phyloP scores from a whole-genome alignment of 2,888 invertebrate species.

The Phrixothrix hirtus region DNA sequence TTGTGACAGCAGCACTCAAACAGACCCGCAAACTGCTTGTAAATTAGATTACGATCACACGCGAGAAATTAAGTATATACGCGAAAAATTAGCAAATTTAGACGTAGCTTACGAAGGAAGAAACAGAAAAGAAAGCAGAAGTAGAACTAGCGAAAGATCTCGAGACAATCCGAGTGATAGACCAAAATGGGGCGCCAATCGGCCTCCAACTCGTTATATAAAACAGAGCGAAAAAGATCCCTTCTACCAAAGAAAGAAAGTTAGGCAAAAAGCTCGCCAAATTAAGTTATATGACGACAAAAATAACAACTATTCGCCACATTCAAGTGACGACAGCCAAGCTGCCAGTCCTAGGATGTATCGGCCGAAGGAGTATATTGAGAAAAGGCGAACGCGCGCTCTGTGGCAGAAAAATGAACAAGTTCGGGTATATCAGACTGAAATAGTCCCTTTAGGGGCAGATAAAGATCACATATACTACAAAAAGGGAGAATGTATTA shows the following conservation, averaged over 20 bases:
- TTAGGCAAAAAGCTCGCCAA: conserved; percentile 66
- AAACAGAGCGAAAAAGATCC: conserved; percentile 91
- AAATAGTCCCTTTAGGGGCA: conserved; percentile 60
- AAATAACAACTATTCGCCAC: conserved; percentile 60
- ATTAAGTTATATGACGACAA: conserved; percentile 59
- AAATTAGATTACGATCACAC: conserved; percentile 48
- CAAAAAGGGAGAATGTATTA: conserved; percentile 36
- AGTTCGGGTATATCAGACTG: conserved; percentile 54
- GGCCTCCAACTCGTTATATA: conserved; percentile 79
- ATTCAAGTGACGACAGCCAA: conserved; percentile 67
- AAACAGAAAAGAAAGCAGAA: conserved; percentile 60
- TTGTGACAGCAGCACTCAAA: conserved; percentile 72
- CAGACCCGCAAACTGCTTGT: conserved; percentile 54
- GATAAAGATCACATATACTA: conserved; percentile 57
- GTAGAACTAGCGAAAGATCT: conserved; percentile 60
- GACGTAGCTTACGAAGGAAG: conserved; percentile 58
- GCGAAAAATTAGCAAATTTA: conserved; percentile 57
- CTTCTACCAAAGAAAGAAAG: conserved; percentile 73
- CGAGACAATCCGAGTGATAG: conserved; percentile 66
- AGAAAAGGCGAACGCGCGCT: conserved; percentile 54
- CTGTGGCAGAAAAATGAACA: conserved; percentile 57
- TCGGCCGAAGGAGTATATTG: conserved; percentile 54
- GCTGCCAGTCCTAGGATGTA: conserved; percentile 60
- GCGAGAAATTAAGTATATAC: conserved; percentile 40
- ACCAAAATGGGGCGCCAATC: conserved; percentile 76